A percentile compares a stretch with the other conserved stretches of the same genome.
These are phyloP conservation scores for Channa argus DNA, from an alignment of 2,113 vertebrate genomes.

Conservation along the genomic window DNA sequence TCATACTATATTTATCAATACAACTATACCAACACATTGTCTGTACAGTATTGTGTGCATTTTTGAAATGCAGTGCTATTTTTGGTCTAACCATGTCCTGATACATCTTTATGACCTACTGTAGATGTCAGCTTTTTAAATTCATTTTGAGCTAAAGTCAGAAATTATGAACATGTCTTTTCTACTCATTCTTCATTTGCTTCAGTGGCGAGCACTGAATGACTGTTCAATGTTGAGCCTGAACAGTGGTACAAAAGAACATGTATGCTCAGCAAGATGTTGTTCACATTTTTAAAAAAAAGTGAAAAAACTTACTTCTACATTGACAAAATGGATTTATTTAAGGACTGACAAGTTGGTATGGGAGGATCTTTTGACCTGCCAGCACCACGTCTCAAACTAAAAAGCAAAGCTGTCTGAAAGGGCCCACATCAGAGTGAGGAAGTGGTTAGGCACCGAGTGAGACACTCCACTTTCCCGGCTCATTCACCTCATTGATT, in stretches of 20 bases:
- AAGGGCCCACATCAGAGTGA: slow-evolving; percentile 27
- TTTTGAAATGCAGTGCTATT: too few relatives aligned
- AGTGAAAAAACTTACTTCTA: not conserved
- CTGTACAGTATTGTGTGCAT: too few relatives aligned
- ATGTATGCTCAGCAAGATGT: slow-evolving; percentile 11
- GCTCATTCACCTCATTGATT: slow-evolving; percentile 56
- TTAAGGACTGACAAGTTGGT: not conserved
- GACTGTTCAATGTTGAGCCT: too few relatives aligned
- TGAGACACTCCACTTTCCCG: slow-evolving; percentile 38
- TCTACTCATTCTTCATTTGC: not conserved
- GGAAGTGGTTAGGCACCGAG: slow-evolving; percentile 28
- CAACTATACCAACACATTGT: too few relatives aligned
- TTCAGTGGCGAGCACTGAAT: not conserved
- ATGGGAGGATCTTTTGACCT: slow-evolving; percentile 21
- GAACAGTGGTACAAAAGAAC: not conserved
- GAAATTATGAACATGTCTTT: too few relatives aligned
- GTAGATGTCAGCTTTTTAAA: too few relatives aligned
- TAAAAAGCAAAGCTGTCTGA: slow-evolving; percentile 7
- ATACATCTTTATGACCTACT: too few relatives aligned
- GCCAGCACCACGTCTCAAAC: not conserved
- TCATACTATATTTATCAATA: too few relatives aligned
- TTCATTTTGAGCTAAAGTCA: too few relatives aligned
- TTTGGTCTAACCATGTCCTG: too few relatives aligned
- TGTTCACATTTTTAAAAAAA: slow-evolving; percentile 9
- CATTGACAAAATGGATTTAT: slow-evolving; percentile 11